A percentile compares a stretch with the other conserved stretches of the same genome.
phyloP scores from a whole-genome alignment of 2,888 invertebrate genomes.

The Cryptus viduatorius region DNA sequence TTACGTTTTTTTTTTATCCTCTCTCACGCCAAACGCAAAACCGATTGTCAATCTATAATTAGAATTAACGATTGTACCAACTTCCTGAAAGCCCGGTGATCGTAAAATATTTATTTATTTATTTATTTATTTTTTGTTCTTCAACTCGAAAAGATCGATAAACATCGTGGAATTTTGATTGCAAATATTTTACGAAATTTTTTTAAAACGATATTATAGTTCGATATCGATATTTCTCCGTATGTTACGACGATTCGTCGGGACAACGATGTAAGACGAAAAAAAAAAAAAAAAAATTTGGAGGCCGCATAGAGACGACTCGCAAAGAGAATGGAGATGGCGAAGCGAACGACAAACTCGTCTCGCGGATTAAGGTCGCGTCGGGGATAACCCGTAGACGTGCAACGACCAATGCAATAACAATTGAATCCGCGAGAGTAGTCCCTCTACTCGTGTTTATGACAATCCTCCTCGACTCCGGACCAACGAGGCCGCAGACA shows the following conservation, averaged over 20 bases:
- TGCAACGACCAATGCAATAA: conserved; percentile 70
- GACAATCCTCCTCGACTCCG: conserved; percentile 71
- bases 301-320: not conserved
- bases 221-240: not conserved
- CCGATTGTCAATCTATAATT: not conserved
- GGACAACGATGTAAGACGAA: no score
- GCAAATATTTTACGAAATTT: not conserved
- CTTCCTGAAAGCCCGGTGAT: not conserved
- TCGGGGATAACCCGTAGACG: conserved; percentile 21
- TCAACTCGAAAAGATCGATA: not conserved
- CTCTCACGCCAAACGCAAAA: not conserved
- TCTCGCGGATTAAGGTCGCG: conserved; percentile 62
- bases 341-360: conserved; percentile 41
- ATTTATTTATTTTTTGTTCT: not conserved
- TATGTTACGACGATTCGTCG: not conserved
- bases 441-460: conserved; percentile 74
- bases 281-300: not conserved
- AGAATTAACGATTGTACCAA: conserved; percentile 3
- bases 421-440: conserved; percentile 76
- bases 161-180: not conserved
- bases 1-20: not conserved
- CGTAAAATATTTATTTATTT: not conserved
- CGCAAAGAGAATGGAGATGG: conserved; percentile 7
- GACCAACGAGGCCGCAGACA: conserved; percentile 52
- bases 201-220: not conserved